Evolutionary conservation across 2,888 invertebrate genomes (phyloP), one percentile per base, ranked within the genome.

Genomic region (Itoplectis maculator): DNA sequence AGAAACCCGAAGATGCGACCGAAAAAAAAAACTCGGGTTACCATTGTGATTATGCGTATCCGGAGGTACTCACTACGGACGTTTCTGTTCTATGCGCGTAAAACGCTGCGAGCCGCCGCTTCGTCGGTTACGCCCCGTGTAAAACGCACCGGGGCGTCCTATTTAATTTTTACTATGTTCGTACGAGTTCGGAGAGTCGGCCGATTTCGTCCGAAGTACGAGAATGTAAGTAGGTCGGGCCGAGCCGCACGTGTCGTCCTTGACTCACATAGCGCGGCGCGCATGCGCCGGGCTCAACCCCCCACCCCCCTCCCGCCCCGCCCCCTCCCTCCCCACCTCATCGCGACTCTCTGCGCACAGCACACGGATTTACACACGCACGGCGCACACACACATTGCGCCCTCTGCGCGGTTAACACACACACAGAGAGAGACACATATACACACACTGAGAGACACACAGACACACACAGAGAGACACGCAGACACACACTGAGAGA

Each of bases 161-260:
- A 86, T 85, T 54, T 54, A 54, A 54, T 54, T 86, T 82, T 72
- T 85, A 83, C 70, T 82, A 65, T 88, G 86, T 87, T 92, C 92
- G 92, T 92, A 84, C 85, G 89, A 82, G 86, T 89, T 91, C 92
- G 92, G 89, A 75, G 79, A 59, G 78, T 81, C 80, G 81, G 80
- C 86, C 91, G 90, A 91, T 89, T 87, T 87, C 75, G 86, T 86
- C 89, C 92, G 91, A 92, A 91, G 89, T 87, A 87, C 87, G 87
- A 89, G 89, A 88, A 91, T 91, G 90, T 91, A 92, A 91, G 93
- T 92, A 92, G 93, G 92, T 93, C 93, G 92, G 49, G 77, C 90
- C 89, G 90, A 91, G 91, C 91, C 91, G 92, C 93, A 93, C 93
- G 93, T 93, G 93, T 92, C 92, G 93, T 92, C 92, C 92, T 92